A percentile compares a stretch with the other conserved stretches of the same genome.
Evolutionary conservation across 2,113 vertebrate species (phyloP).

Genomic region (Urocitellus parryii): DNA sequence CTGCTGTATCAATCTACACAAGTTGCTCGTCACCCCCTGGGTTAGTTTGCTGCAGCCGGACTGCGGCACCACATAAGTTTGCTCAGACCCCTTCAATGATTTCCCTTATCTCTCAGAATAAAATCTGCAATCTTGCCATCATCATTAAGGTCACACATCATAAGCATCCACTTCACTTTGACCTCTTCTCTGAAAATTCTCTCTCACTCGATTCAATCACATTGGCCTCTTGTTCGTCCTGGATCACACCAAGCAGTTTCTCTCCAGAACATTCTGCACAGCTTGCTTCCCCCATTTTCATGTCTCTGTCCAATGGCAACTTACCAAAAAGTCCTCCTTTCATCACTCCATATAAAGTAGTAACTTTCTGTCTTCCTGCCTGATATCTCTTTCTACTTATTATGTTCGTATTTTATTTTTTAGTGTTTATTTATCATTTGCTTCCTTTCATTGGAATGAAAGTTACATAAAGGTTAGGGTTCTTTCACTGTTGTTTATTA

Average conservation of each 20-base stretch:
- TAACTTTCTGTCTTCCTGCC: background rate
- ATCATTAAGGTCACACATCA: background rate
- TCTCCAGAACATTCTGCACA: background rate
- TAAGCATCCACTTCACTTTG: background rate
- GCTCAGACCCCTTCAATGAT: background rate
- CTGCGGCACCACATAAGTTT: background rate
- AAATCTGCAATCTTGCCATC: background rate
- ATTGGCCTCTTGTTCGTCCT: background rate
- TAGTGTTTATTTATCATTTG: conserved; percentile 21
- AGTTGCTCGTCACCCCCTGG: too few species aligned
- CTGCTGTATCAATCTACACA: too few species aligned
- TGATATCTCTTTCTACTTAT: background rate
- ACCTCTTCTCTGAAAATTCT: background rate
- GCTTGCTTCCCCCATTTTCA: background rate
- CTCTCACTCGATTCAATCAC: background rate
- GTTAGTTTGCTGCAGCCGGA: too few species aligned
- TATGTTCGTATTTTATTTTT: background rate
- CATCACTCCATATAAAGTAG: background rate
- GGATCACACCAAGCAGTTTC: background rate
- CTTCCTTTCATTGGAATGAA: background rate
- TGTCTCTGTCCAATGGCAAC: background rate
- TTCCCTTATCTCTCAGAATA: background rate
- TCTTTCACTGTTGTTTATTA: background rate
- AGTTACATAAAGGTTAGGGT: background rate
- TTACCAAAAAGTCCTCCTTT: background rate